These are phyloP conservation scores for Drosophila mauritiana DNA, from an alignment of 1,140 invertebrate species.

Conservation along the genomic window DNA sequence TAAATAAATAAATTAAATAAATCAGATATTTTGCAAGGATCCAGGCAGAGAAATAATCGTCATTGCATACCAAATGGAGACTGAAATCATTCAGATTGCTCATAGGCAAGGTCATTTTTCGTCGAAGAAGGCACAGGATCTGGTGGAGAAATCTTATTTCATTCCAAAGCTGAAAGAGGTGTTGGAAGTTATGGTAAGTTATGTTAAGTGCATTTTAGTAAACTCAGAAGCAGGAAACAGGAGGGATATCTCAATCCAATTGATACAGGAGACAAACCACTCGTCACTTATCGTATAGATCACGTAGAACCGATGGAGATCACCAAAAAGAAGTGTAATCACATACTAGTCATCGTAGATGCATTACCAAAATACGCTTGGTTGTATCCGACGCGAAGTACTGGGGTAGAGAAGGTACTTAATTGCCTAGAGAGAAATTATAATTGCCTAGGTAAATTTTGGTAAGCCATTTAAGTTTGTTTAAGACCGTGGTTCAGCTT, in stretches of 20 bases:
- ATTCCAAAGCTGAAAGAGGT: not conserved
- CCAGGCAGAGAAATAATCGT: not conserved
- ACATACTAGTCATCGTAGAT: too few species aligned
- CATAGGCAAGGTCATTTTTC: not conserved
- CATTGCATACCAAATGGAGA: not conserved
- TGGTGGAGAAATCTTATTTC: not conserved
- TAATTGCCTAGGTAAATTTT: too few species aligned
- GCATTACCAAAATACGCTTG: too few species aligned
- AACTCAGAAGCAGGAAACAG: not conserved
- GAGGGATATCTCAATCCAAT: not conserved
- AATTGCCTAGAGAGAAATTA: too few species aligned
- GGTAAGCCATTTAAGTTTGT: too few species aligned
- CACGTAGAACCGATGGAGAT: conserved; percentile 70
- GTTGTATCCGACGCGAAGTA: too few species aligned
- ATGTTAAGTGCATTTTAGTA: not conserved
- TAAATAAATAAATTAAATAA: too few species aligned
- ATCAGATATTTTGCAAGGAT: not conserved
- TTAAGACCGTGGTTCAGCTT: not conserved
- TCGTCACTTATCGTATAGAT: conserved; percentile 48
- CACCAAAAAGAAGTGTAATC: too few species aligned
- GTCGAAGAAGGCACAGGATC: not conserved
- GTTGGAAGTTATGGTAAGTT: not conserved
- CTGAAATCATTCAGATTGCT: not conserved
- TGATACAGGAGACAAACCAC: conserved; percentile 2
- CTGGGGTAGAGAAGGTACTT: too few species aligned